Percentiles rank a stretch among this genome's conserved stretches.
These are phyloP conservation scores for Axinella damicornis DNA, from an alignment of 37 sponge, comb jelly and placozoan genomes.

Conservation along the genomic window DNA sequence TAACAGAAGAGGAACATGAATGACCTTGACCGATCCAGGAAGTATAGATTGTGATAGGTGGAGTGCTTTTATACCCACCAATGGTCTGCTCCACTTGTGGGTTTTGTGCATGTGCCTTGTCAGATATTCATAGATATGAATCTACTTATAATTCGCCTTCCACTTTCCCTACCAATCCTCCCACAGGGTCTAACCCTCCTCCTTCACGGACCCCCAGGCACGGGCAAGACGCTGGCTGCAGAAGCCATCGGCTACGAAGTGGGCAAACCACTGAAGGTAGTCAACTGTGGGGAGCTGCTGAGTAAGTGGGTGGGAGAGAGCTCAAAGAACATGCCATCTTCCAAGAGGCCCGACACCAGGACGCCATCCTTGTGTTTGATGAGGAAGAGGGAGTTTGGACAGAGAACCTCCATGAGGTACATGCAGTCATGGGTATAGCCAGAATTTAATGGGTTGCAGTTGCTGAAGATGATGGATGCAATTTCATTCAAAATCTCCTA, in stretches of 20 bases:
- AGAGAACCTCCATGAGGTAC: constrained; percentile 70
- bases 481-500: no score
- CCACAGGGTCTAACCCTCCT: constrained; percentile 79
- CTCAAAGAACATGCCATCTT: constrained; percentile 87
- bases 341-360: constrained; percentile 64
- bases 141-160: no score
- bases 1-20: no score
- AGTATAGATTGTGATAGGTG: no score
- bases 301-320: constrained; percentile 94
- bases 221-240: constrained; percentile 85
- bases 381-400: constrained; percentile 85
- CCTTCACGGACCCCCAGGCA: constrained; percentile 85
- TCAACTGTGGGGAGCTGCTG: constrained; percentile 87
- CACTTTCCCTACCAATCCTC: no score
- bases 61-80: no score
- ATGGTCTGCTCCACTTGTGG: no score
- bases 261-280: constrained; percentile 87
- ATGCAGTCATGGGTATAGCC: neutral
- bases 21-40: no score
- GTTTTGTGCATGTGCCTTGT: no score
- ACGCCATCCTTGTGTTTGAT: constrained; percentile 86
- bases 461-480: neutral
- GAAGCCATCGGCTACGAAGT: constrained; percentile 94
- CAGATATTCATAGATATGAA: no score
- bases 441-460: neutral